Percentiles rank a stretch among this genome's conserved stretches.
Evolutionary conservation across 2,113 vertebrate species (phyloP).

Genomic region (Crotalus viridis): DNA sequence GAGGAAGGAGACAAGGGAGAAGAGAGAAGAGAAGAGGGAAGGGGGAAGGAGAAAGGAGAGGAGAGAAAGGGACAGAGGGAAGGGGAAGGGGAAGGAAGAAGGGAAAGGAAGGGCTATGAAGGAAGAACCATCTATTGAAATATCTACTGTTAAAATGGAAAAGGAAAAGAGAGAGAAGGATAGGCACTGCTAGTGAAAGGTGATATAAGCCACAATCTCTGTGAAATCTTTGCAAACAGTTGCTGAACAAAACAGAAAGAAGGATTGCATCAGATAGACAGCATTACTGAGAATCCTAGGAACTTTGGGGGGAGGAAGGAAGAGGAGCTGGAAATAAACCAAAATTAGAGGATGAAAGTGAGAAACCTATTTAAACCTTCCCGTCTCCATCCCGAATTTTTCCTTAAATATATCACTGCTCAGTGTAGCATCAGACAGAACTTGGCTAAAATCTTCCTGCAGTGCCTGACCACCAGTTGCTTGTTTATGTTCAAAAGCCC

Average conservation of each 20-base stretch:
- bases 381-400: not conserved
- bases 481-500: slow-evolving; percentile 75
- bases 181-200: no score
- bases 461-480: slow-evolving; percentile 61
- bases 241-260: no score
- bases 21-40: no score
- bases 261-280: not conserved
- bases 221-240: no score
- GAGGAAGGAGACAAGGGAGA: not conserved
- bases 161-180: no score
- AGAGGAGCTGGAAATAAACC: not conserved
- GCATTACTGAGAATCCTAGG: not conserved
- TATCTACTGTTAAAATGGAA: no score
- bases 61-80: no score
- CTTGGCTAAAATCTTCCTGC: slow-evolving; percentile 51
- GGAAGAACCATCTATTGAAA: no score
- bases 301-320: slow-evolving; percentile 6
- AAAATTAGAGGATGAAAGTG: not conserved
- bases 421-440: slow-evolving; percentile 36
- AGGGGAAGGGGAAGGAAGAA: no score
- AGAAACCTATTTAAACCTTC: not conserved
- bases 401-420: slow-evolving; percentile 32
- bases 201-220: no score
- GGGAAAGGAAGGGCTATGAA: no score
- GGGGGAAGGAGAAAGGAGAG: no score